Evolutionary conservation across 2,888 invertebrate genomes (phyloP), one percentile per base, ranked within the genome.

Genomic region (Epistrophe grossulariae): DNA sequence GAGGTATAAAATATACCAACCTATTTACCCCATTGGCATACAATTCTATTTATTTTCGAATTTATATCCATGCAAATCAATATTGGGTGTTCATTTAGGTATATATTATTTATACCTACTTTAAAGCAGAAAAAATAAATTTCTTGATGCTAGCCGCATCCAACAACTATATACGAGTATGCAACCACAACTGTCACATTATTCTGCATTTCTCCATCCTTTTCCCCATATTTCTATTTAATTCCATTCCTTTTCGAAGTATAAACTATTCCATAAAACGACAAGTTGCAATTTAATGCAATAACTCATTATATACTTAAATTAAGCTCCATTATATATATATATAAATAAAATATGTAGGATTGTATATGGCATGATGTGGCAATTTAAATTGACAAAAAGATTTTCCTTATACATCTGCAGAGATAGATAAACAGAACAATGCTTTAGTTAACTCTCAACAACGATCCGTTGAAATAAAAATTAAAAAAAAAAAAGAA

Each of bases 321-420:
- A 45, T 64, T 3, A 28, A 55, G 13, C 3, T 24, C 24, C 24
- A 24, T n/a, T n/a, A n/a, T n/a, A n/a, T n/a, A n/a, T 24, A 24
- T 3, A 24, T 3, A 24, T 24, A 24, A 24, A 24, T 24, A n/a
- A n/a, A 5, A 0, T 31, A 31, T 31, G 31, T 31, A 4, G 3
- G 31, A 6, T 6, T 31, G 31, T 31, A 31, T n/a, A n/a, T n/a
- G 31, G 7, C 31, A 31, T 31, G 31, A 13, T 15, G 73, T 81
- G 81, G 81, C 85, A 81, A 85, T 85, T 85, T 85, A 85, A 85
- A 85, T 85, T 78, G 81, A 78, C 78, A 78, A 81, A 78, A 85
- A 80, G 80, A 80, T 77, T 84, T 72, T 52, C 80, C 71, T 31
- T 55, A n/a, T 55, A 3, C 6, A n/a, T n/a, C n/a, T n/a, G 6